Base-by-base conservation (phyloP, 2,113 vertebrate species). In the Cephalophus harveyi region DNA sequence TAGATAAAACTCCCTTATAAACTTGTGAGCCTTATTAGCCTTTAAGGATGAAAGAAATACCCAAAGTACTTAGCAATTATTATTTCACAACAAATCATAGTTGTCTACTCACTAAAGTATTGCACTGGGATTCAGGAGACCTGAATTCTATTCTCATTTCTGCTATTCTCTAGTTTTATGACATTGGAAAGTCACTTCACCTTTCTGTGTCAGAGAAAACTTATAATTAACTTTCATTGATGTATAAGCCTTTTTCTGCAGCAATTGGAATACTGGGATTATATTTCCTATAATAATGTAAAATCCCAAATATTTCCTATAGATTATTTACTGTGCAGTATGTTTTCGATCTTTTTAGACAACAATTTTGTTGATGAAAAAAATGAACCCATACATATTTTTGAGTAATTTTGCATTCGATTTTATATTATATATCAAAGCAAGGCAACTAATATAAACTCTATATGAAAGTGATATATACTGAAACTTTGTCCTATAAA, bases 1-100 rank as follows among this genome's bases (percentile, higher is more conserved):
- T 84, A 46, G 50, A 89, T 97, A 48, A 95, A 97, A 97, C 48
- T 67, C 36, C 57, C 84, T 94, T 97, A 95, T 95, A 93, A 97
- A 95, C 46, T 74, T 95, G 50, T 87, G 79, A 97, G 83, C 60
- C 55, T 97, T 96, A 82, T 89, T 95, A 82, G 78, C 62, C 96
- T 97, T 94, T 84, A 79, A 92, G 88, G 86, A 92, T 97, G 79
- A 97, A 97, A 89, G 67, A 40, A 87, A 93, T 81, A 87, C 40
- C 81, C 92, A 87, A 76, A 96, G 89, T 96, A 97, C 96, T 96
- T 97, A 98, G 59, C 91, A 97, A 95, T 96, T 97, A 97, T 89
- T 93, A 97, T 95, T 97, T 97, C 74, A 93, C 83, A 97, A 94
- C 71, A 94, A 94, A 93, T 96, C 82, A 95, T 54, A 89, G 91